Base-by-base conservation (phyloP, 2,113 vertebrate species). In the Engraulis encrasicolus region DNA sequence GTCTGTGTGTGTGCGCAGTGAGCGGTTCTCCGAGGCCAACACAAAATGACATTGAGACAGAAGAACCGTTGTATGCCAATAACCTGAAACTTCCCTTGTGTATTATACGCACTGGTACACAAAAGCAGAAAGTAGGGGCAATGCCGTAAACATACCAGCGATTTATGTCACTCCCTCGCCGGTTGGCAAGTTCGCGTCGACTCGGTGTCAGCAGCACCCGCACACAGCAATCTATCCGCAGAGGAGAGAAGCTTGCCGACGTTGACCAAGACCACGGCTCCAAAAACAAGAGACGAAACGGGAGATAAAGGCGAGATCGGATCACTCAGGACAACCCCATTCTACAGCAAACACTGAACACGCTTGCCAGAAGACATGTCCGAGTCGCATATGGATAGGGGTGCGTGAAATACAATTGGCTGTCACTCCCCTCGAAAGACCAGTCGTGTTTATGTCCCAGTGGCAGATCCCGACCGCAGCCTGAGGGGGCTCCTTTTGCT, bases 151-250 rank as follows among this genome's bases (percentile, higher is more conserved):
- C 66, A 74, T 74, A 74, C 66, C 66, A 74, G 66, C 66, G 31
- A 34, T 74, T 74, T 74, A 23, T 34, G 66, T 74, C 66, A 74
- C 66, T 74, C 66, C 66, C 66, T 74, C 66, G 27, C 66, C 66
- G 66, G 66, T 74, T 14, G 23, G 40, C 38, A 79, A 38, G 18
- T 79, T 79, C 78, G 6, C 40, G 40, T 79, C 78, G 37, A 45
- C 37, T 45, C 40, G 37, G 40, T 52, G 50, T 18, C 48, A 52
- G 49, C 79, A 19, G 74, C 15, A 37, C 6, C 18, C 3, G 40
- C 40, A 45, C 40, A 9, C 40, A 45, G 40, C 40, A 45, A 45
- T 45, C 40, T 74, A 74, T 74, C 66, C 66, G 27, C 66, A 74
- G 66, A 6, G 54, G 34, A 14, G 12, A 11, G n/a, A n/a, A n/a